A percentile compares a stretch with the other conserved stretches of the same genome.
Evolutionary conservation across 2,113 vertebrate genomes (phyloP).

Genomic region (Hemichromis elongatus): DNA sequence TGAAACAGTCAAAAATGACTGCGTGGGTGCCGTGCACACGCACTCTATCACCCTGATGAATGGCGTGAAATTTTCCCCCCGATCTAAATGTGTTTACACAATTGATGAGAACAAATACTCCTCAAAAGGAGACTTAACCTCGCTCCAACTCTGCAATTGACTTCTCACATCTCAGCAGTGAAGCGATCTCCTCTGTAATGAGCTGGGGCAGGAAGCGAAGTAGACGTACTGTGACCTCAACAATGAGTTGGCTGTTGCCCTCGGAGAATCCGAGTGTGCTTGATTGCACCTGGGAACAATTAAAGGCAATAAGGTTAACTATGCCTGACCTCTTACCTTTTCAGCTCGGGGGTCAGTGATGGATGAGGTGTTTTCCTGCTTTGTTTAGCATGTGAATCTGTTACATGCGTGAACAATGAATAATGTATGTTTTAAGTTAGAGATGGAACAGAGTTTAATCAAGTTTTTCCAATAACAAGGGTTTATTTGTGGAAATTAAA

Average conservation of each 20-base stretch:
- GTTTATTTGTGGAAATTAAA: neutral
- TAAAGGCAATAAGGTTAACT: slow-evolving; percentile 54
- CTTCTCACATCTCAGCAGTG: neutral
- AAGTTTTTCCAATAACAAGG: neutral
- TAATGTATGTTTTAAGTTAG: neutral
- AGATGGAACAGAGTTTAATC: neutral
- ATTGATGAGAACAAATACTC: slow-evolving; percentile 49
- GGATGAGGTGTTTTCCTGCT: neutral
- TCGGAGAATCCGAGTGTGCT: neutral
- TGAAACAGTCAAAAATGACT: neutral
- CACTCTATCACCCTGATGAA: neutral
- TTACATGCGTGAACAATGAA: neutral
- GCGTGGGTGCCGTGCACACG: neutral
- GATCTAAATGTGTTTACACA: slow-evolving; percentile 11
- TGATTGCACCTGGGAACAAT: slow-evolving; percentile 58
- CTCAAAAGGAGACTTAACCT: neutral
- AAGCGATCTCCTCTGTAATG: slow-evolving; percentile 6
- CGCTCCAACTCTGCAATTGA: neutral
- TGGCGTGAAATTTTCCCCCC: neutral
- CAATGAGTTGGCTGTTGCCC: neutral
- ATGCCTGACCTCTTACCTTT: slow-evolving; percentile 22
- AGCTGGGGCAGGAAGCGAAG: slow-evolving; percentile 19
- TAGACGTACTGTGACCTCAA: slow-evolving; percentile 2
- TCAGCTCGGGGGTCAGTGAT: slow-evolving; percentile 22
- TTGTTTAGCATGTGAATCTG: neutral